A percentile compares a stretch with the other conserved stretches of the same genome.
These are phyloP conservation scores for Rhynchonycteris naso DNA, from an alignment of 2,797 vertebrate genomes.

Conservation along the genomic window DNA sequence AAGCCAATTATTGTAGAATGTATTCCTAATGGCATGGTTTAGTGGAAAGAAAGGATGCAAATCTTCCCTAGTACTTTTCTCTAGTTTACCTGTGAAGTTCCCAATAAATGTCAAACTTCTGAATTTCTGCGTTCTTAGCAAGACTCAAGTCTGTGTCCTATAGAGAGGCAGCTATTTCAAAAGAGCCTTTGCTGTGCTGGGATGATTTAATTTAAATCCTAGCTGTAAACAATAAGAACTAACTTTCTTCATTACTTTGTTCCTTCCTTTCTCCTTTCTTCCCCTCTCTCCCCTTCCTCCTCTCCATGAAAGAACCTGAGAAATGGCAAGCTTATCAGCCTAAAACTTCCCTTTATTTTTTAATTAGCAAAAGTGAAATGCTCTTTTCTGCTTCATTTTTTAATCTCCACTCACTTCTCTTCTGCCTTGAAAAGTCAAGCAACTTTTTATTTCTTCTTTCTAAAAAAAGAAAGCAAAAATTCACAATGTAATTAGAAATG, in stretches of 20 bases:
- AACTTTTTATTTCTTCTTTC: constrained; percentile 31
- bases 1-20: constrained; percentile 2
- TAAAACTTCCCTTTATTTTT: background rate
- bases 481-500: constrained; percentile 35
- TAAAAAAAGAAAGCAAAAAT: background rate
- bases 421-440: constrained; percentile 50
- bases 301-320: background rate
- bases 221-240: background rate
- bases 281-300: background rate
- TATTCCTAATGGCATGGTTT: background rate
- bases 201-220: background rate
- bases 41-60: background rate
- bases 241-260: background rate
- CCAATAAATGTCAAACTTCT: constrained; percentile 45
- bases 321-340: background rate
- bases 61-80: background rate
- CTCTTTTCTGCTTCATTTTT: background rate
- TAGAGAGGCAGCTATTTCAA: background rate
- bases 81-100: constrained; percentile 13
- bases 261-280: accelerated
- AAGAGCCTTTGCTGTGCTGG: background rate
- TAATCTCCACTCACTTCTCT: background rate
- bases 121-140: background rate
- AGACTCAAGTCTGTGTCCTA: background rate
- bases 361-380: constrained; percentile 20